Evolutionary conservation across 2,888 invertebrate species (phyloP), one percentile per base, ranked within the genome.

Genomic region (Zaprionus obscuricornis): DNA sequence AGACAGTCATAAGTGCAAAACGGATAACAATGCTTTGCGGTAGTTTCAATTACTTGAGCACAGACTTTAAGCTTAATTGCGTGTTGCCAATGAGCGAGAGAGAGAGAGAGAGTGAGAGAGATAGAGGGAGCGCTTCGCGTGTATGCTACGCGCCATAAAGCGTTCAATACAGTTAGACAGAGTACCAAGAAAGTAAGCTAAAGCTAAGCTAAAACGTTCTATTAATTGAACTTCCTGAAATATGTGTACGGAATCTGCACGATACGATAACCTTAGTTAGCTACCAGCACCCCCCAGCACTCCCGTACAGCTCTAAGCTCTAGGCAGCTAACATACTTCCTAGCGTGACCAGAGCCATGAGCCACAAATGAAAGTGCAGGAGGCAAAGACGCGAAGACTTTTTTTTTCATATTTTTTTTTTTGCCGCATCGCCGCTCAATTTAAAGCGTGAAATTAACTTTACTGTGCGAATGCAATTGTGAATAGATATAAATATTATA

Each of bases 361-460:
- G 57, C 58, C 56, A 46, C 56, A 68, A 72, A 73, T 51, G 73
- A 72, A 73, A 72, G 71, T 72, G 72, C 69, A 63, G 52, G n/a
- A n/a, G n/a, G 33, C 62, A 49, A 46, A n/a, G n/a, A n/a, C 45
- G 60, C 60, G 36, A 68, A n/a, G 58, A 69, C 57, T 64, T 58
- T 79, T 75, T n/a, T n/a, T n/a, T n/a, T n/a, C n/a, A n/a, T n/a
- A n/a, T n/a, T n/a, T n/a, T n/a, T n/a, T n/a, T n/a, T n/a, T n/a
- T n/a, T n/a, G 82, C 86, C 82, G 86, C 86, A 74, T 74, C 71
- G 86, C 62, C 71, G 85, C 74, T 71, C 86, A 87, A 83, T 88
- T 87, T 78, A 78, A 86, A 88, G 87, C 88, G 85, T 88, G 86
- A 88, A 88, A 88, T 88, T 87, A 78, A 76, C 68, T 59, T 68